Base-by-base conservation (phyloP, 1,140 invertebrate species). In the Drosophila lacteicornis region DNA sequence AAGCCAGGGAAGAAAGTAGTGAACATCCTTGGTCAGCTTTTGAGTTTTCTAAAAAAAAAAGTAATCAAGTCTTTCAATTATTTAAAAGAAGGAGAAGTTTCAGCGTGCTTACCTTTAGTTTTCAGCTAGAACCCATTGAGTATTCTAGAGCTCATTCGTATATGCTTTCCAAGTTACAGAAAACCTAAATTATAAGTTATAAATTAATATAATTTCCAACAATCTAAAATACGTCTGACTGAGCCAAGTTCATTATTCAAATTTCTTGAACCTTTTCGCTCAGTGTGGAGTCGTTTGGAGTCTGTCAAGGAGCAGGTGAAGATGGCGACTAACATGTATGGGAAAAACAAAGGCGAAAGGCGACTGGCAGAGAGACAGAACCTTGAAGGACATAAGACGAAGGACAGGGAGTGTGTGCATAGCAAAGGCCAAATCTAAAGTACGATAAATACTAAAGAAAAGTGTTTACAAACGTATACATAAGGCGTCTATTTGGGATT, bases 341-440 rank as follows among this genome's bases (percentile, higher is more conserved):
- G 40, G 19, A 74, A 57, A 66, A 59, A 13, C 11, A 40, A 43
- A 75, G 15, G 25, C 38, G n/a, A 13, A 17, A 4, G 50, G 56
- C 62, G 45, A 9, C 3, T 27, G 36, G n/a, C 22, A 36, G 9
- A 19, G 43, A 7, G 40, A 7, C 40, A 27, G 25, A 4, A 19
- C 25, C 11, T 33, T 30, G 17, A 2, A 33, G 11, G 17, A 49
- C 11, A 13, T 1, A 25, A 19, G 36, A 25, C 17, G 5, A 33
- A 9, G 66, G 53, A 50, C 22, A 40, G 74, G 57, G 57, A 65
- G 61, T 70, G 38, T 46, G 55, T 49, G 73, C 63, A 70, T 19
- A 49, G 75, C 79, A 82, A 68, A 71, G 84, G 84, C 84, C 84
- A 87, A 87, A 87, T 87, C 84, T 88, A 63, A 82, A 83, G 67